Conservation (phyloP, 1,140 invertebrate species). For the Drosophila nasuta region DNA sequence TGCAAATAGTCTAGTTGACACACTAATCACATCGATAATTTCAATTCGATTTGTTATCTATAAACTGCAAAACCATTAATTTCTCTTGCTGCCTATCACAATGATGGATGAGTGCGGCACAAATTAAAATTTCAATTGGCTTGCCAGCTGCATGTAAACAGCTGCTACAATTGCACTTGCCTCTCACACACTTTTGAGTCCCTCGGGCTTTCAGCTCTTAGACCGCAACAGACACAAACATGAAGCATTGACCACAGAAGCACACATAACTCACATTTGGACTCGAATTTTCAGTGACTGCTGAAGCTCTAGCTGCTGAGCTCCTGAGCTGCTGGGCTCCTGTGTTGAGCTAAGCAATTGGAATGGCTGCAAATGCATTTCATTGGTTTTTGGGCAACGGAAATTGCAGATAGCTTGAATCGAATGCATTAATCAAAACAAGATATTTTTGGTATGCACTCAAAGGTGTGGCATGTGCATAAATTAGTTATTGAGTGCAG, state of each 20-base stretch:
- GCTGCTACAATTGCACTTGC: constrained; percentile 18
- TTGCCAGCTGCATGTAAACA: constrained; percentile 21
- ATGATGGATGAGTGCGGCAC: constrained; percentile 33
- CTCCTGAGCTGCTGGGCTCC: too few relatives aligned
- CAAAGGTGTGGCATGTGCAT: constrained; percentile 29
- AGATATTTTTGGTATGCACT: constrained; percentile 20
- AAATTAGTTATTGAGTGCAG: constrained; percentile 16
- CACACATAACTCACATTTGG: constrained; percentile 23
- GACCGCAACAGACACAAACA: constrained; percentile 24
- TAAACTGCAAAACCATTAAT: constrained; percentile 13
- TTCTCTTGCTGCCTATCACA: constrained; percentile 3
- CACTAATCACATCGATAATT: not conserved
- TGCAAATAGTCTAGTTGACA: not conserved
- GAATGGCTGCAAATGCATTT: constrained; percentile 27
- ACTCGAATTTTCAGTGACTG: not conserved
- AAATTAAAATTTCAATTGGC: constrained; percentile 41
- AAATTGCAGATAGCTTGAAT: constrained; percentile 21
- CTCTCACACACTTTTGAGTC: not conserved
- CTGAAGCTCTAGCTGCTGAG: not conserved
- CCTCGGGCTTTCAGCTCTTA: not conserved
- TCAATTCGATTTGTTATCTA: not conserved
- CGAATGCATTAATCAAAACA: constrained; percentile 42
- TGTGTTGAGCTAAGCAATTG: not conserved
- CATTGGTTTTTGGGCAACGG: constrained; percentile 6
- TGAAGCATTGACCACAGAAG: constrained; percentile 24